Evolutionary conservation across 2,113 vertebrate genomes (phyloP).

Genomic region (Glaucomys volans): DNA sequence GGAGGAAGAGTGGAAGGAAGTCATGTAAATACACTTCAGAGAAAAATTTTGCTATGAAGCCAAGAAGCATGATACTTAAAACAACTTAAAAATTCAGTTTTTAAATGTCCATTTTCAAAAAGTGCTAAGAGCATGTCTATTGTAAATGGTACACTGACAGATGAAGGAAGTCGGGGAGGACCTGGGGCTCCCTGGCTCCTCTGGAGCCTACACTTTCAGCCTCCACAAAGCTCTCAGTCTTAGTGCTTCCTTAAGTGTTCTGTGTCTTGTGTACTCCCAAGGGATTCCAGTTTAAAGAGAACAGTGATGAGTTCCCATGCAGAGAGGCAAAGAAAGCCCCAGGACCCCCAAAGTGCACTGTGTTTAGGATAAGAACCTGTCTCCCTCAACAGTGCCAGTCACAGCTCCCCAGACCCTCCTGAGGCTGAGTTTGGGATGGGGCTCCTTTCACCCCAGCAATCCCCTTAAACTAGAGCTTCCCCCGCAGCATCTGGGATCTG

Average conservation of each 20-base stretch:
- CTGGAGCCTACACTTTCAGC: background rate
- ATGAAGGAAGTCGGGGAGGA: background rate
- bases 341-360: too few species aligned
- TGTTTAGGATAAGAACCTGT: background rate
- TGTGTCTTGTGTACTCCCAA: background rate
- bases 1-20: background rate
- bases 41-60: constrained; percentile 6
- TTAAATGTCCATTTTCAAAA: constrained; percentile 25
- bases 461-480: background rate
- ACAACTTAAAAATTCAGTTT: background rate
- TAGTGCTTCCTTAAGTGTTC: too few species aligned
- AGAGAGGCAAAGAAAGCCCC: background rate
- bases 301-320: background rate
- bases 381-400: background rate
- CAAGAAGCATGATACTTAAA: constrained; percentile 23
- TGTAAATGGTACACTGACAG: background rate
- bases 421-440: background rate
- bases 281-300: background rate
- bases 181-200: background rate
- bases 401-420: background rate
- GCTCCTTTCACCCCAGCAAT: background rate
- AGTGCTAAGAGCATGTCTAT: background rate
- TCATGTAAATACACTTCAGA: background rate
- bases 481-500: background rate
- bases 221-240: background rate